phyloP scores from a whole-genome alignment of 2,888 invertebrate species.

The Syrista parreyssii region DNA sequence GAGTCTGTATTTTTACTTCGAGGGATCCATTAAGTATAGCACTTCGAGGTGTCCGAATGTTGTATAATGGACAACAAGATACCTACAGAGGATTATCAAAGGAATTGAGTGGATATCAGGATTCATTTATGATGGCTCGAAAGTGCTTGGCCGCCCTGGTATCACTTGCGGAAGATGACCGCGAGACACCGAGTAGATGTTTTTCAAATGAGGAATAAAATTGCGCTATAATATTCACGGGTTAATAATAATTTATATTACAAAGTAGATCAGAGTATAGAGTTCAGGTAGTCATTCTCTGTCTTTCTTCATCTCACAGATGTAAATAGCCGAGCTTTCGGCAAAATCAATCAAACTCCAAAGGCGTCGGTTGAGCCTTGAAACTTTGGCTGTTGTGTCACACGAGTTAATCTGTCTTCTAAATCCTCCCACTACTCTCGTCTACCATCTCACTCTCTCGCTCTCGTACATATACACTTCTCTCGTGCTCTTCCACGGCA shows the following conservation, averaged over 20 bases:
- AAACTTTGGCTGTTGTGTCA: not conserved
- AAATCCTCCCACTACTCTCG: not conserved
- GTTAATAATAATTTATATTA: not conserved
- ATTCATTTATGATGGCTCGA: not conserved
- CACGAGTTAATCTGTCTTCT: not conserved
- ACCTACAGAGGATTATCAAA: not conserved
- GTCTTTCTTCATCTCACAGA: not conserved
- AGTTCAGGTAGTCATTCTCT: not conserved
- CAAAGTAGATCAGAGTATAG: not conserved
- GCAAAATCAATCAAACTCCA: not conserved
- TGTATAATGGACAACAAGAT: not conserved
- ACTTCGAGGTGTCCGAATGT: not conserved
- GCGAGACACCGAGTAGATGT: not conserved
- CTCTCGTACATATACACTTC: not conserved
- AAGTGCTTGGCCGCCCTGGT: not conserved
- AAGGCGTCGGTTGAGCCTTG: not conserved
- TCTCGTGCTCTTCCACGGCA: not conserved
- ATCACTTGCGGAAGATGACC: not conserved
- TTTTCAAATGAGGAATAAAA: not conserved
- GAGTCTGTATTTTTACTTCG: not conserved
- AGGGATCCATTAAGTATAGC: not conserved
- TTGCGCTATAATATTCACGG: not conserved
- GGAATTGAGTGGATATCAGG: not conserved
- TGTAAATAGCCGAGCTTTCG: not conserved
- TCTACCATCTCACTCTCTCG: not conserved